Base-by-base conservation (phyloP, 2,888 invertebrate genomes). In the Harpalus rufipes region DNA sequence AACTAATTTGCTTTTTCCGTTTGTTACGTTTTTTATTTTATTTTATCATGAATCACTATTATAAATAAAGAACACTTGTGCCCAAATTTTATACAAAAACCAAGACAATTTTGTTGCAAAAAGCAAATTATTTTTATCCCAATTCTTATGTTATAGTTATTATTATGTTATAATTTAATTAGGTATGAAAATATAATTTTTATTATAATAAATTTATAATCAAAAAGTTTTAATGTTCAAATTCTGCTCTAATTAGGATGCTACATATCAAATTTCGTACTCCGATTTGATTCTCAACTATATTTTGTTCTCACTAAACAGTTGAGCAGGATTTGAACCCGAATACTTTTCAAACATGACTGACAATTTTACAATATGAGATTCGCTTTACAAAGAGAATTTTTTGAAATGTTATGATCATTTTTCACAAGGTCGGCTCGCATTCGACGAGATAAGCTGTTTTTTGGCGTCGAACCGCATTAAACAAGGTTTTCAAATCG, bases 41-140 rank as follows among this genome's bases (percentile, higher is more conserved):
- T 81, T 86, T 85, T 80, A 86, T 85, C 86, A 86, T 68, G 80
- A 84, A 16, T 21, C 25, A 63, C 59, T 18, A 14, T 81, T 51
- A 85, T 44, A 61, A 86, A 85, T 76, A 65, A 61, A 32, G 8
- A 84, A 84, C 65, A 84, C 78, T 84, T 84, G 78, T 84, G 84
- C 84, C 84, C 78, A 84, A 84, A 84, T 84, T 83, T 83, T 72
- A 83, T 83, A 81, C 65, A 81, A 65, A 32, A 32, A 65, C 10
- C 16, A 39, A 65, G 14, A 68, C 18, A 68, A 68, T 80, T 59
- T 39, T 8, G 32, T 78, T 79, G 78, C 41, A 72, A 72, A 84
- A 86, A 85, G 87, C 86, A 87, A 87, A 87, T 87, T 85, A 85
- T 87, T 87, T 87, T 87, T 87, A 87, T 86, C 85, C 14, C n/a